Percentiles rank a stretch among this genome's conserved stretches.
Conservation (phyloP, 2,888 invertebrate genomes). For the Dynastes tityus region DNA sequence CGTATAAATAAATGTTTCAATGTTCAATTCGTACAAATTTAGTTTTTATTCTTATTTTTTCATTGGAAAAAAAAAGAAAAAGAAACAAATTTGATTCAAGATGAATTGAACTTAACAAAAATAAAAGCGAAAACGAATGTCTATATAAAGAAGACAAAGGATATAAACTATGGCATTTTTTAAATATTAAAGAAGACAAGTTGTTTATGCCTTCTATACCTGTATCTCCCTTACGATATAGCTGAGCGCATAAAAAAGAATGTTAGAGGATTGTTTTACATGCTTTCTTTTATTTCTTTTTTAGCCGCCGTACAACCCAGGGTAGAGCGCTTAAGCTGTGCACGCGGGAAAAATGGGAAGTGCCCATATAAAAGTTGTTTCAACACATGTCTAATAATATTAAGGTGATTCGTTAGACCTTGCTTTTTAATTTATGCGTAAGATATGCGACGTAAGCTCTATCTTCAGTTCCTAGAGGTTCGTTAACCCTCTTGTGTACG, state of each 20-base stretch:
- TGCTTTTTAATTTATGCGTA: constrained; percentile 32
- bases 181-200: constrained; percentile 40
- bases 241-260: constrained; percentile 7
- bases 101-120: not conserved
- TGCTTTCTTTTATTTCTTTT: not conserved
- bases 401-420: constrained; percentile 17
- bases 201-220: constrained; percentile 27
- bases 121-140: constrained; percentile 2
- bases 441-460: constrained; percentile 22
- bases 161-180: constrained; percentile 45
- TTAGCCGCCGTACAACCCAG: not conserved
- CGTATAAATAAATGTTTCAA: too few species aligned
- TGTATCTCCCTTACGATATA: constrained; percentile 33
- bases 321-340: too few species aligned
- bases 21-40: too few species aligned
- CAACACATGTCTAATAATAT: constrained; percentile 22
- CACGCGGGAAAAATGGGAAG: not conserved
- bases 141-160: constrained; percentile 15
- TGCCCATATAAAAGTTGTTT: constrained; percentile 19
- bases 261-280: constrained; percentile 1
- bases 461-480: constrained; percentile 21
- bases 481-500: constrained; percentile 11
- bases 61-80: too few species aligned
- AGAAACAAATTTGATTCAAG: not conserved
- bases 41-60: too few species aligned